These are phyloP conservation scores for Cinclus mexicanus DNA, from an alignment of 2,113 vertebrate species.

Conservation along the genomic window DNA sequence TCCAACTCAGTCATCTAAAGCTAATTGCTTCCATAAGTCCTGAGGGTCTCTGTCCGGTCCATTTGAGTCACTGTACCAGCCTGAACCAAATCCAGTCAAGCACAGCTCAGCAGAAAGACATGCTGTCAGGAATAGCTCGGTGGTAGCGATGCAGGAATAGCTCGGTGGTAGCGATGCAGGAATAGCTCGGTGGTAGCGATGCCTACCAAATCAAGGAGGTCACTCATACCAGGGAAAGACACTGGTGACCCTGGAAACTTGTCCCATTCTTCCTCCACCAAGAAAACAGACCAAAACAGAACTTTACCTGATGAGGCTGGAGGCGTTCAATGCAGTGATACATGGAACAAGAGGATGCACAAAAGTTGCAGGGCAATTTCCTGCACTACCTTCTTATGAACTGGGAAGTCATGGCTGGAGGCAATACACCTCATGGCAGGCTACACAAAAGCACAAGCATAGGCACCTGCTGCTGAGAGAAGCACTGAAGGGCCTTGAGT, in stretches of 20 bases:
- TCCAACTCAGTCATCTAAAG: neutral
- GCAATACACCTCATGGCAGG: neutral
- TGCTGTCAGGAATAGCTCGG: neutral
- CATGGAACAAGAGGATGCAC: neutral
- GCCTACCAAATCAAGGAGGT: neutral
- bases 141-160: neutral
- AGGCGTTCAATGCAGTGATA: neutral
- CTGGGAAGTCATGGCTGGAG: neutral
- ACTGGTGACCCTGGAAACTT: neutral
- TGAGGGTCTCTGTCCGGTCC: neutral
- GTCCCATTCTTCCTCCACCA: neutral
- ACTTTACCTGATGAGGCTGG: neutral
- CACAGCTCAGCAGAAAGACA: neutral
- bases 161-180: neutral
- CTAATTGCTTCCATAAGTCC: neutral
- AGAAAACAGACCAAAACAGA: neutral
- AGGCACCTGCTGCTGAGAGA: neutral
- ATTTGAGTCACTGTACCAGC: conserved; percentile 15
- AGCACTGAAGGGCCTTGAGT: neutral
- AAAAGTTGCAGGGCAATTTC: neutral
- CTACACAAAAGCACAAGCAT: neutral
- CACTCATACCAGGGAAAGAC: neutral
- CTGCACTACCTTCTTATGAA: neutral
- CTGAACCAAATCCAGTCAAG: neutral
- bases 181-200: neutral